Conservation (phyloP, 2,113 vertebrate genomes). For the Telmatochromis sp. region DNA sequence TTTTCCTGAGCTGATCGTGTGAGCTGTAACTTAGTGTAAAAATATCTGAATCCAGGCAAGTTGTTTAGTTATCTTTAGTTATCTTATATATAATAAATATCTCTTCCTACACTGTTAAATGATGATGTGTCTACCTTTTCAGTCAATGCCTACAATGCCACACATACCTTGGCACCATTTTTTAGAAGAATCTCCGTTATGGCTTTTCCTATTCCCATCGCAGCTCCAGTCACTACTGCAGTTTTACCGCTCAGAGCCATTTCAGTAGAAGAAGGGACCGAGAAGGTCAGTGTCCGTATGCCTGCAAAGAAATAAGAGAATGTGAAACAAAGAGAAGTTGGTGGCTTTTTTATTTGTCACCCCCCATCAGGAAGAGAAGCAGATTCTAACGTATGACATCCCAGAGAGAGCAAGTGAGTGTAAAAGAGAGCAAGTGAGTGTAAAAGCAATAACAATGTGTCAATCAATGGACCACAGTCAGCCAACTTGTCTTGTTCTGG, state of each 20-base stretch:
- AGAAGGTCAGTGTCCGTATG: neutral
- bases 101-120: neutral
- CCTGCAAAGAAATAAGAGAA: neutral
- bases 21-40: neutral
- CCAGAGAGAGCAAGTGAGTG: neutral
- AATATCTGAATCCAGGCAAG: neutral
- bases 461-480: neutral
- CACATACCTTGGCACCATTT: conserved; percentile 57
- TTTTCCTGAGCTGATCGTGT: neutral
- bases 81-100: neutral
- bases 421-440: neutral
- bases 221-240: conserved; percentile 60
- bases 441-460: neutral
- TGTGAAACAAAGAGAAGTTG: rapidly evolving
- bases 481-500: neutral
- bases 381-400: rapidly evolving
- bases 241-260: conserved; percentile 39
- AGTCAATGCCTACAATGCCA: neutral
- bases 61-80: neutral
- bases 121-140: neutral
- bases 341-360: neutral
- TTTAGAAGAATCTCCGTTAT: conserved; percentile 45
- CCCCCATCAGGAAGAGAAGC: neutral
- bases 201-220: conserved; percentile 52
- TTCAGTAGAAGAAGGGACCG: neutral